phyloP scores from a whole-genome alignment of 1,140 invertebrate species.

The Cataglyphis hispanica region DNA sequence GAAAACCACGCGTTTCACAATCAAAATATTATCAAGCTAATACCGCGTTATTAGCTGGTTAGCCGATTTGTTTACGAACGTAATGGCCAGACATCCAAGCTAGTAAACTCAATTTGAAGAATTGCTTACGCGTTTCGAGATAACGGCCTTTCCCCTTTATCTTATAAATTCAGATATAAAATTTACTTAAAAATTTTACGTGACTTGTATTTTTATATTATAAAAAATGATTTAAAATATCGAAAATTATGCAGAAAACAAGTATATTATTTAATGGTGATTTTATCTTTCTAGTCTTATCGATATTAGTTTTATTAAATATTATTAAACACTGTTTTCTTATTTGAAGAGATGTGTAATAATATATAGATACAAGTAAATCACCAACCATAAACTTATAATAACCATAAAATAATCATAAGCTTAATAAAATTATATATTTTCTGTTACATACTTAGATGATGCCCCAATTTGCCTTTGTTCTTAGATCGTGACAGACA shows the following conservation, averaged over 20 bases:
- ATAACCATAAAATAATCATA: too few species aligned
- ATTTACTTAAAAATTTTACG: not conserved
- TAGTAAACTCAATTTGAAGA: conserved; percentile 59
- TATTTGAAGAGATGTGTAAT: too few species aligned
- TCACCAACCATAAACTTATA: too few species aligned
- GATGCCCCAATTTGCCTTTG: not conserved
- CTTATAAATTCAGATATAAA: not conserved
- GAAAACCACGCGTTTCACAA: not conserved
- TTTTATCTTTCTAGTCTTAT: not conserved
- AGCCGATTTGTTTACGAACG: conserved; percentile 47
- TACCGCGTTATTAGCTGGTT: conserved; percentile 57
- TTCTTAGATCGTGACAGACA: conserved; percentile 81
- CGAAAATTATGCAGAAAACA: not conserved
- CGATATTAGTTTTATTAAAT: conserved; percentile 35
- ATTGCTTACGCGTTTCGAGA: not conserved
- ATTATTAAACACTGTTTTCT: too few species aligned
- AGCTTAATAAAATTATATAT: not conserved
- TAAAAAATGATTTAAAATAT: not conserved
- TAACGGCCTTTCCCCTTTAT: not conserved
- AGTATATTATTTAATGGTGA: not conserved
- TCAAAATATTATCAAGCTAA: conserved; percentile 45
- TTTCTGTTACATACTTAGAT: not conserved
- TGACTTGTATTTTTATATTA: not conserved
- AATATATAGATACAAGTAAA: too few species aligned
- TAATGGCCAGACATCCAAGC: conserved; percentile 61